phyloP scores from a whole-genome alignment of 2,888 invertebrate genomes.

The Ptychoptera albimana region DNA sequence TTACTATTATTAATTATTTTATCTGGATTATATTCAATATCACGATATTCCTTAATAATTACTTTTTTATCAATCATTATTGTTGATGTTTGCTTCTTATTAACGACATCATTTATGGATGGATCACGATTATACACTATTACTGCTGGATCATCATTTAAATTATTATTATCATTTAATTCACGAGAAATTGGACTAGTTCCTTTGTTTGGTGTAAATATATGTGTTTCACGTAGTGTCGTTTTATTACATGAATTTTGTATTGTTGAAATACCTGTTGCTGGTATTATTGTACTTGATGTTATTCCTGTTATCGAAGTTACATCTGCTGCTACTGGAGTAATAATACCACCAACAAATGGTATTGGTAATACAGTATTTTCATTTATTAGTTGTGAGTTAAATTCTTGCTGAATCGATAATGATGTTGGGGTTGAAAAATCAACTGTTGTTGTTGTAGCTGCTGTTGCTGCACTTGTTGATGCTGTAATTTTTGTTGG shows the following conservation, averaged over 20 bases:
- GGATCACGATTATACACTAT: constrained; percentile 3
- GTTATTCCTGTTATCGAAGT: neutral
- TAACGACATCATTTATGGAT: no score
- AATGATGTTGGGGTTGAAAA: constrained; percentile 9
- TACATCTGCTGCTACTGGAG: neutral
- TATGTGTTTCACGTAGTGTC: constrained; percentile 30
- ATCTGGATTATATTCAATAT: constrained; percentile 25
- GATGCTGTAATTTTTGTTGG: neutral
- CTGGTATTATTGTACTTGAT: neutral
- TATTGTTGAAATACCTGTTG: constrained; percentile 1
- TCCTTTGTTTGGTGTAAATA: constrained; percentile 27
- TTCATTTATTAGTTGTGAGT: no score
- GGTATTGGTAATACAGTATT: neutral
- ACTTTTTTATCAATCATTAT: constrained; percentile 30
- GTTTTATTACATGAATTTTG: constrained; percentile 20
- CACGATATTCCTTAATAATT: constrained; percentile 30
- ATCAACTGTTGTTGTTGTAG: neutral
- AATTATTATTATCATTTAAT: neutral
- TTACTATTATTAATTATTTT: neutral
- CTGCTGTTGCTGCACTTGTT: constrained; percentile 6
- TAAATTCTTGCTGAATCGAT: neutral
- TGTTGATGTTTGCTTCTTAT: constrained; percentile 16
- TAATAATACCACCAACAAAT: neutral
- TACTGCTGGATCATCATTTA: constrained; percentile 5
- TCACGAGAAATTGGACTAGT: constrained; percentile 16